Evolutionary conservation across 2,113 vertebrate species (phyloP).

Genomic region (Nibea albiflora): DNA sequence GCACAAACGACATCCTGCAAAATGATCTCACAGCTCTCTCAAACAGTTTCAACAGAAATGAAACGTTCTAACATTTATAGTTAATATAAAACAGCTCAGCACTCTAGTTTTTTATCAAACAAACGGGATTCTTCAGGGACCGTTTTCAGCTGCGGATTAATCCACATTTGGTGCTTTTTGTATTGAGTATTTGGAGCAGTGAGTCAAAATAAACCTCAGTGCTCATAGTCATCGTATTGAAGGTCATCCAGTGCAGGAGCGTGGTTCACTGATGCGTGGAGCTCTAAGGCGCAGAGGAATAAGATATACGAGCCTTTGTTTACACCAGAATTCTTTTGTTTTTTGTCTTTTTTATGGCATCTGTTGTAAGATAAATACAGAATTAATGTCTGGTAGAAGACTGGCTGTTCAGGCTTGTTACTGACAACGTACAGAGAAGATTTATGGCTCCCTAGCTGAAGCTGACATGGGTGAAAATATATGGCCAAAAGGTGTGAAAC

Average conservation of each 20-base stretch:
- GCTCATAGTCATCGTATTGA: not conserved
- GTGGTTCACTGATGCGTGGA: not conserved
- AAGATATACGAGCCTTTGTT: not conserved
- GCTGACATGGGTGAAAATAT: not conserved
- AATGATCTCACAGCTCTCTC: too few relatives aligned
- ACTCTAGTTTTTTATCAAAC: not conserved
- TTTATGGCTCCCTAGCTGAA: not conserved
- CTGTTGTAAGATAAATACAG: not conserved
- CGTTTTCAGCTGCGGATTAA: not conserved
- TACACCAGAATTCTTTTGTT: not conserved
- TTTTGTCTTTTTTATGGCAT: not conserved
- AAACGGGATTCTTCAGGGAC: not conserved
- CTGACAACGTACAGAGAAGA: not conserved
- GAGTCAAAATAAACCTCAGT: not conserved
- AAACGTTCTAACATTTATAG: too few relatives aligned
- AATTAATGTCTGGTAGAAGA: not conserved
- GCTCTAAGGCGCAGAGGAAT: not conserved
- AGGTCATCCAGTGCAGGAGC: not conserved
- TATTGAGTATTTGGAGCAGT: not conserved
- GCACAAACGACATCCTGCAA: too few relatives aligned
- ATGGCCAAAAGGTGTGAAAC: not conserved
- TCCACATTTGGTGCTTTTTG: not conserved
- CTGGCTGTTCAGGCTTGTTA: slow-evolving; percentile 5
- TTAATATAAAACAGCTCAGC: not conserved
- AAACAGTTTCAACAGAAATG: too few relatives aligned